These are phyloP conservation scores for Aproaerema taeniolella DNA, from an alignment of 2,888 invertebrate species.

Conservation along the genomic window DNA sequence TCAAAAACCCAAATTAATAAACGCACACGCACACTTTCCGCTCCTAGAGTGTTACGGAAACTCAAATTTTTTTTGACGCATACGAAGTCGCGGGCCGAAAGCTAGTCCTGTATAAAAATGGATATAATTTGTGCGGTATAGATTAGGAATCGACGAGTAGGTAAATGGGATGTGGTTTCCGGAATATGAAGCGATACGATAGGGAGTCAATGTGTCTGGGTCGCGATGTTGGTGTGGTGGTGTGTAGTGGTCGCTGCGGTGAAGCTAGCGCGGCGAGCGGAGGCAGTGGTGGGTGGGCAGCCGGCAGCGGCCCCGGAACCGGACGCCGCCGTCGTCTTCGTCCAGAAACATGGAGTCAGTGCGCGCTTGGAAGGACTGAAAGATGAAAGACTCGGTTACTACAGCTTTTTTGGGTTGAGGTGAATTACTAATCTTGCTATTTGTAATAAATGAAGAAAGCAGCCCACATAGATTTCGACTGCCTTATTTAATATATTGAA, in stretches of 20 bases:
- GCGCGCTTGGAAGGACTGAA: conserved; percentile 80
- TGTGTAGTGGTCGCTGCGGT: conserved; percentile 21
- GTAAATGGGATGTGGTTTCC: conserved; percentile 34
- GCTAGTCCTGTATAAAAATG: no score
- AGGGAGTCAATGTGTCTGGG: conserved; percentile 38
- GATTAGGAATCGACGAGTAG: conserved; percentile 10
- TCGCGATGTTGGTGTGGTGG: conserved; percentile 26
- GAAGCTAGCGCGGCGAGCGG: conserved; percentile 30
- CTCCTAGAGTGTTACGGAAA: no score
- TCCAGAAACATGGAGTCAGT: conserved; percentile 78
- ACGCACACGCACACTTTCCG: no score
- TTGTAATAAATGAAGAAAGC: no score
- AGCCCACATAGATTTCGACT: no score
- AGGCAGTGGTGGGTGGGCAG: conserved; percentile 81
- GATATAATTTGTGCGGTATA: no score
- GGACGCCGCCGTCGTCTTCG: conserved; percentile 84
- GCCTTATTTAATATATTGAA: no score
- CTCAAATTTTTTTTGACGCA: no score
- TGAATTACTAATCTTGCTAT: conserved; percentile 32
- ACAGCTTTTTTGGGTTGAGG: conserved; percentile 85
- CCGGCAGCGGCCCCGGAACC: conserved; percentile 81
- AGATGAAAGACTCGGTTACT: conserved; percentile 78
- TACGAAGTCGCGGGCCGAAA: no score
- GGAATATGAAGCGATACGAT: conserved; percentile 13
- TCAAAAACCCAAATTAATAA: no score